Percentiles rank a stretch among this genome's conserved stretches.
These are phyloP conservation scores for Proctacanthus coquilletti DNA, from an alignment of 1,140 invertebrate genomes.

Conservation along the genomic window DNA sequence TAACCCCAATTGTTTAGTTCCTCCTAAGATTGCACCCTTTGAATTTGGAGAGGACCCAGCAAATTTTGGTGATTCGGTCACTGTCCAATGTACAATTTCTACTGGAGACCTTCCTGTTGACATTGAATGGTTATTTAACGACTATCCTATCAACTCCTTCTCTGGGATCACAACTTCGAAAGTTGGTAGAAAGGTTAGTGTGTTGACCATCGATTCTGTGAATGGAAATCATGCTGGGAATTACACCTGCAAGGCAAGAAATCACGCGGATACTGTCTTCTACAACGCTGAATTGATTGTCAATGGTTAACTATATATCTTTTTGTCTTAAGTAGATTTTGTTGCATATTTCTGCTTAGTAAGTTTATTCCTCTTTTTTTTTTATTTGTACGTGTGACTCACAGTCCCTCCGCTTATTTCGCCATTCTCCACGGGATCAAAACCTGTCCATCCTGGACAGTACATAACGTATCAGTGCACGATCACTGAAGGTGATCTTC, in stretches of 20 bases:
- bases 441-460: constrained; percentile 43
- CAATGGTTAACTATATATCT: constrained; percentile 47
- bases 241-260: constrained; percentile 62
- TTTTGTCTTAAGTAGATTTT: constrained; percentile 1
- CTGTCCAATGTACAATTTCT: constrained; percentile 48
- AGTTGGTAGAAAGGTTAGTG: constrained; percentile 59
- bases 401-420: constrained; percentile 44
- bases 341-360: constrained; percentile 7
- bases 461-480: constrained; percentile 42
- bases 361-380: constrained; percentile 6
- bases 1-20: too few species aligned
- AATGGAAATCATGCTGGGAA: constrained; percentile 56
- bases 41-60: constrained; percentile 48
- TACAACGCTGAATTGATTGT: constrained; percentile 54
- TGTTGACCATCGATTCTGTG: constrained; percentile 58
- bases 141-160: constrained; percentile 41
- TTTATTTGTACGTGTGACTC: constrained; percentile 4
- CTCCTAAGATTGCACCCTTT: constrained; percentile 49
- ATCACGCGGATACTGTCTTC: constrained; percentile 48
- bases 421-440: constrained; percentile 43
- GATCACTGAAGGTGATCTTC: constrained; percentile 62
- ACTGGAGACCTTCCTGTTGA: constrained; percentile 53
- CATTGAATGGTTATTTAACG: constrained; percentile 49
- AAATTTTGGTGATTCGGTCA: constrained; percentile 52
- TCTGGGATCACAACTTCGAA: constrained; percentile 52